Base-by-base conservation (phyloP, 1,140 invertebrate genomes). In the Conus ventricosus region DNA sequence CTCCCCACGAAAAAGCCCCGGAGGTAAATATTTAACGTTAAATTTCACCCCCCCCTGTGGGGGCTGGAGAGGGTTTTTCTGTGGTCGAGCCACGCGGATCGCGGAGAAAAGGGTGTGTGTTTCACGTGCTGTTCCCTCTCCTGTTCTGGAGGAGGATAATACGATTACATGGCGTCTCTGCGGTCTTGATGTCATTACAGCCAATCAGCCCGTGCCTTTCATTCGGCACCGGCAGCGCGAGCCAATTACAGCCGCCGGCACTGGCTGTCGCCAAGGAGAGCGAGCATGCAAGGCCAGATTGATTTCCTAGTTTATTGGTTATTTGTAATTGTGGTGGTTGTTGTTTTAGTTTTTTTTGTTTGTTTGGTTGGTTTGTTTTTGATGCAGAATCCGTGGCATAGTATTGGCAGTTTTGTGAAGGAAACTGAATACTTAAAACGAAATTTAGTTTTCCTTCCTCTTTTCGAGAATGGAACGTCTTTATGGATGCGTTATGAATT, bases 111-210 rank as follows among this genome's bases (percentile, higher is more conserved):
- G 39, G 63, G 84, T 86, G 84, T 86, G 67, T 23, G 63, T 86
- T 86, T 86, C 84, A 86, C 27, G 63, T 75, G 57, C 39, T 55
- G 39, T 75, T 67, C 27, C 27, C 63, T 23, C 53, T 57, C n/a
- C 54, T 60, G 60, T 55, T 15, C 84, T 7, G 57, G 63, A 51
- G 23, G 63, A 75, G 17, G n/a, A 39, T 75, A 86, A 86, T 54
- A 86, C 84, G 84, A 86, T 86, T 86, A 86, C 23, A 54, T 23
- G 20, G 63, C 84, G 15, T 86, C 57, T 86, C 84, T 86, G 84
- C 84, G 84, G 84, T 86, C 84, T 86, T 86, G 84, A 86, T 86
- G 84, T 86, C 75, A 86, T 86, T 86, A 86, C 84, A 39, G 67
- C 84, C 84, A 86, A 86, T 86, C 84, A 86, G 71, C 39, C 67